phyloP scores from a whole-genome alignment of 2,888 invertebrate species.

The Spatulosminthurus flaviceps region DNA sequence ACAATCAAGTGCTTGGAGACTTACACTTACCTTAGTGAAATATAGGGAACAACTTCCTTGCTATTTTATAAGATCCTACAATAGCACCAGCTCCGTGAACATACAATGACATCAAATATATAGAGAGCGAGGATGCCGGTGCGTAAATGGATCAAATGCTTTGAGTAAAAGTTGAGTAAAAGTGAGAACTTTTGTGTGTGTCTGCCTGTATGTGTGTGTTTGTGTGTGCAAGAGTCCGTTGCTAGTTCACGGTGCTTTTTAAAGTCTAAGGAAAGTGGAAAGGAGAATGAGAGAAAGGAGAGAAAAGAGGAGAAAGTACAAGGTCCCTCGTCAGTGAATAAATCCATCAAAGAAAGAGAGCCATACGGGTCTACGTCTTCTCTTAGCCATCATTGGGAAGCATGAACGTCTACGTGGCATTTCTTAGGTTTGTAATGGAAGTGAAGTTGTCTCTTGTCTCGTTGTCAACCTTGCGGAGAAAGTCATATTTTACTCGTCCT shows the following conservation, averaged over 20 bases:
- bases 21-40: no score
- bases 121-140: no score
- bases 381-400: constrained; percentile 5
- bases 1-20: no score
- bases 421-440: constrained; percentile 7
- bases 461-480: constrained; percentile 20
- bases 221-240: background rate
- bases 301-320: background rate
- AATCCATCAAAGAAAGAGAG: constrained; percentile 26
- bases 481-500: constrained; percentile 26
- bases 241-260: background rate
- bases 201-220: no score
- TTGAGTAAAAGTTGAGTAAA: no score
- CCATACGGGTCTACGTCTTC: constrained; percentile 10
- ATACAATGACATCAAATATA: no score
- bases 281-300: background rate
- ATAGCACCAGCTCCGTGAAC: no score
- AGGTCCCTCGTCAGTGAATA: constrained; percentile 21
- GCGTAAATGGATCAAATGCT: no score
- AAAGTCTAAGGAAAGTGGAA: background rate
- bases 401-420: constrained; percentile 22
- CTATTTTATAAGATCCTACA: no score
- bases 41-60: no score
- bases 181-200: background rate
- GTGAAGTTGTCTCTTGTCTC: constrained; percentile 30